Evolutionary conservation across 2,797 vertebrate species (phyloP), one percentile per base, ranked within the genome.

Genomic region (Poeciliopsis presidionis): DNA sequence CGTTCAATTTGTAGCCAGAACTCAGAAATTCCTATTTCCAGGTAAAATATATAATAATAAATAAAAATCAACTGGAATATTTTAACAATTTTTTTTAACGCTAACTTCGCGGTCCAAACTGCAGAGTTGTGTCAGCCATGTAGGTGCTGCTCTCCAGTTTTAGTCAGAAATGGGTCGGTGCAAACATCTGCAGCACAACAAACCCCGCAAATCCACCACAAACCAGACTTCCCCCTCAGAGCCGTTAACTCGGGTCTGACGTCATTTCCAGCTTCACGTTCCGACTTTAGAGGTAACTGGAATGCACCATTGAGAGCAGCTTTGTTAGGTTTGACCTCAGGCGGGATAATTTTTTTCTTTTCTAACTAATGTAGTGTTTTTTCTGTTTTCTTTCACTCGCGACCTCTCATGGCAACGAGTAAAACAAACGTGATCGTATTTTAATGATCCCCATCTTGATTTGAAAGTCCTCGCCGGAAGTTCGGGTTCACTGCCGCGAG

Each of bases 401-500:
- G 53, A 55, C 1, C 8, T n/a, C 0, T n/a, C 53, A n/a, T 12
- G 25, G 53, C 3, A 55, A 55, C n/a, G 25, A 9, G 3, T n/a
- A 55, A 55, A 55, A 55, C 11, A n/a, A 55, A 55, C 0, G 51
- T 55, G 53, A n/a, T 11, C 53, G 25, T n/a, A 55, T 55, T 55
- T 12, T n/a, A 55, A n/a, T 11, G 16, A 20, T 20, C 67, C 8
- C 67, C 13, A 22, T 39, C 0, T 88, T 90, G 84, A 81, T 91
- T 71, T 89, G 91, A 89, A 88, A 81, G 12, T 0, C 0, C 0
- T 0, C 0, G 41, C 57, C 83, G 91, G 91, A 92, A 85, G 83
- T 41, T 0, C 0, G 0, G 0, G 0, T 2, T 0, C 1, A 0
- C 0, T 3, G 0, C 0, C 0, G 1, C 0, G 0, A 0, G 0